Evolutionary conservation across 2,888 invertebrate species (phyloP), one percentile per base, ranked within the genome.

Genomic region (Hemicrepidius hirtus): DNA sequence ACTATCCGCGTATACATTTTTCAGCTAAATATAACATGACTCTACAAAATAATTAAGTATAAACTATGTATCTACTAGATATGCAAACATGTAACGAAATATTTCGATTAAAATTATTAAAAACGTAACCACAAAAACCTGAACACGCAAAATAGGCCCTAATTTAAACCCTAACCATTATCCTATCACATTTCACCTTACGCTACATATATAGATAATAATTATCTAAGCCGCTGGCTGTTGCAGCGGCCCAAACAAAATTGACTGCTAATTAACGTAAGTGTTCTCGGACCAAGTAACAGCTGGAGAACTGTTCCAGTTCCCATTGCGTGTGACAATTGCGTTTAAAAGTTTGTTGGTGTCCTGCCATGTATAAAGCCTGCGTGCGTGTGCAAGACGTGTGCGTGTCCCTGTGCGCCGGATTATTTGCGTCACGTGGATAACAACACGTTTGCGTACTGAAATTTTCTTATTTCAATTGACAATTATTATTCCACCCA

Each of bases 261-360:
- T 57, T 55, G 18, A 67, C 41, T 40, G 20, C 53, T 71, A 57
- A 67, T 67, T 70, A 63, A 28, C 18, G n/a, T 64, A 67, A 46
- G 50, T 37, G 20, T 55, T 70, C 21, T 37, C 37, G 49, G 32
- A 37, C n/a, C 65, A 67, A 46, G 65, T 53, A 50, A 62, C 67
- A 55, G 70, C 57, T 74, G 76, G 76, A 37, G 62, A 65, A 76
- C 74, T 76, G 72, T 59, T 71, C 57, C 44, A 16, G 67, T 44
- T 74, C 67, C 62, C 60, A 68, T 76, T 75, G 76, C 76, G 76
- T 76, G 76, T 75, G 76, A 76, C 76, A 76, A 76, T 76, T 75
- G 76, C 76, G 76, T 76, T 76, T 74, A 63, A 75, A 76, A 75
- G 71, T 76, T 76, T 76, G 76, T 75, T 75, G 75, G 71, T 76